Conservation (phyloP, 2,797 vertebrate genomes). For the Brotula barbata region DNA sequence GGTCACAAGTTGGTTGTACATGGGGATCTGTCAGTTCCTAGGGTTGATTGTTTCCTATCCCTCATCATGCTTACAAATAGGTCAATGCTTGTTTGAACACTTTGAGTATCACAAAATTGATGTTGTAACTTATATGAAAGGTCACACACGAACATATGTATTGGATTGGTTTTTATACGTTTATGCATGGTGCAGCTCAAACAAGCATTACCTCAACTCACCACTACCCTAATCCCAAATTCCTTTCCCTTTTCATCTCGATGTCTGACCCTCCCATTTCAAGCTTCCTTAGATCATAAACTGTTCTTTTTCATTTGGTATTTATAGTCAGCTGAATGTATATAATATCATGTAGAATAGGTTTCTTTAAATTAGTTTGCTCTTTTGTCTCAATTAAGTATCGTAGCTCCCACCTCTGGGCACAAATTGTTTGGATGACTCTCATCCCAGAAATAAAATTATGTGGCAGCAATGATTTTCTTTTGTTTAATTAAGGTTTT, state of each 20-base stretch:
- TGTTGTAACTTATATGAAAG: background rate
- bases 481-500: background rate
- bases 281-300: conserved; percentile 51
- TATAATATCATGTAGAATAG: no score
- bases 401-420: no score
- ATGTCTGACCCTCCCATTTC: conserved; percentile 51
- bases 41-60: conserved; percentile 30
- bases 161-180: conserved; percentile 13
- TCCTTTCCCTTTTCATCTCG: conserved; percentile 52
- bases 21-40: conserved; percentile 29
- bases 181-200: conserved; percentile 48
- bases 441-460: conserved; percentile 22
- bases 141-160: background rate
- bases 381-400: no score
- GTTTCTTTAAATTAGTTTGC: no score
- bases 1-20: conserved; percentile 41
- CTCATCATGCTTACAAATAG: conserved; percentile 26
- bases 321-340: background rate
- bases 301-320: conserved; percentile 5
- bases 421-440: conserved; percentile 11
- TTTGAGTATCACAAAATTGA: conserved; percentile 11
- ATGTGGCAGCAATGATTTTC: conserved; percentile 22
- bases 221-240: conserved; percentile 43
- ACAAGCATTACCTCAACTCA: conserved; percentile 56
- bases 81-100: conserved; percentile 66